A percentile compares a stretch with the other conserved stretches of the same genome.
phyloP scores from a whole-genome alignment of 2,113 vertebrate genomes.

The Polypterus senegalus region DNA sequence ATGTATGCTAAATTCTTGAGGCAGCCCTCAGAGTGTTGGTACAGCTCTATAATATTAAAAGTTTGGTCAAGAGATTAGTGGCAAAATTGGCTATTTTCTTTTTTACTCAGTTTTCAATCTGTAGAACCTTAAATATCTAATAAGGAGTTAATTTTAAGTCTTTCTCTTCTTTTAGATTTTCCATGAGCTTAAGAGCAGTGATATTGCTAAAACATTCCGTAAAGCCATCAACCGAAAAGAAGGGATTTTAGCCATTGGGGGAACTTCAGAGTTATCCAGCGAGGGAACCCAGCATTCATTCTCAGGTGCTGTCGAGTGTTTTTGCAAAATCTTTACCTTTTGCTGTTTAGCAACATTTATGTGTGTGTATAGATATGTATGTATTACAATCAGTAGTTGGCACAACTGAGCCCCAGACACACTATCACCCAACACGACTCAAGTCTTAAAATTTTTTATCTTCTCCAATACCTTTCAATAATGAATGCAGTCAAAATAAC shows the following conservation, averaged over 20 bases:
- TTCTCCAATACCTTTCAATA: not conserved
- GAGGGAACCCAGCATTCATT: constrained; percentile 86
- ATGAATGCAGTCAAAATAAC: no score
- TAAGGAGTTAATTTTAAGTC: not conserved
- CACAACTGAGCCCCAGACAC: no score
- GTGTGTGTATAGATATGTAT: no score
- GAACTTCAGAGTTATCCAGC: constrained; percentile 76
- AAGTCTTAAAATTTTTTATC: not conserved
- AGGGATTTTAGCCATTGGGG: constrained; percentile 78
- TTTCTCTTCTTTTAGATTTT: constrained; percentile 59
- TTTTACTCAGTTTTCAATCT: not conserved
- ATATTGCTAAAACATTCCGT: constrained; percentile 62
- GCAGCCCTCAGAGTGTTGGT: no score
- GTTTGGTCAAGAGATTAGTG: no score
- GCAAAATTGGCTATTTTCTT: no score
- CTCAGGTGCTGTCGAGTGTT: constrained; percentile 41
- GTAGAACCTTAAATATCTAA: not conserved
- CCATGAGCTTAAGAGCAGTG: constrained; percentile 67
- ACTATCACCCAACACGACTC: no score
- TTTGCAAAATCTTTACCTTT: not conserved
- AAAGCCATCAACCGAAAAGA: constrained; percentile 84
- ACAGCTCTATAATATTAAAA: no score
- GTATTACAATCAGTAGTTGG: no score
- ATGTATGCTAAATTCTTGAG: no score
- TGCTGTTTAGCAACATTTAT: no score